These are phyloP conservation scores for Melanaphis sacchari DNA, from an alignment of 1,140 invertebrate genomes.

Conservation along the genomic window DNA sequence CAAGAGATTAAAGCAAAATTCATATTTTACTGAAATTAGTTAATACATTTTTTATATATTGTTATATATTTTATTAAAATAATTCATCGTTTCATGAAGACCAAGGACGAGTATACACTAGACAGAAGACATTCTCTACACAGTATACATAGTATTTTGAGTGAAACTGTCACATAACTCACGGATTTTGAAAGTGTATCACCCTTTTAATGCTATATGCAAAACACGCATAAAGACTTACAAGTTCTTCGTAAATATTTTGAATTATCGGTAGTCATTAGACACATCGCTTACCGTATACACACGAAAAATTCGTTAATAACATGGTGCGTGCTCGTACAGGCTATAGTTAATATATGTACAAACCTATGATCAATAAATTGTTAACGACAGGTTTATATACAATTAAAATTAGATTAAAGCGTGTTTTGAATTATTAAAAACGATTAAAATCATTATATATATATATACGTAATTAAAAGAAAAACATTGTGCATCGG, in stretches of 20 bases:
- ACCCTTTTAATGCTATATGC: neutral
- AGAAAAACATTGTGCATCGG: neutral
- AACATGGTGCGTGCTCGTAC: neutral
- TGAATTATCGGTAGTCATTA: neutral
- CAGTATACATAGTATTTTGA: neutral
- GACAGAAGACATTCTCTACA: neutral
- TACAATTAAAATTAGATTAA: neutral
- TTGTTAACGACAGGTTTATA: neutral
- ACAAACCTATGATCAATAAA: too few species aligned
- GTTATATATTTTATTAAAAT: neutral
- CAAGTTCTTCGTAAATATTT: neutral
- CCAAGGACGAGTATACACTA: neutral
- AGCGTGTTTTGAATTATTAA: neutral
- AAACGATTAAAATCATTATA: neutral
- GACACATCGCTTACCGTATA: neutral
- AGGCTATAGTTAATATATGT: neutral
- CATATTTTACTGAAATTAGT: neutral
- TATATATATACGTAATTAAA: too few species aligned
- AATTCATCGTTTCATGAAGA: neutral
- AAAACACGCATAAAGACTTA: neutral
- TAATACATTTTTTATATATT: neutral
- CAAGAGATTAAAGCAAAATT: neutral
- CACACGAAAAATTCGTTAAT: neutral
- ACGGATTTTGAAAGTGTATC: neutral
- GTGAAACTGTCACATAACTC: neutral